Conservation (phyloP, 1,140 invertebrate genomes). For the Holcopasites calliopsidis region DNA sequence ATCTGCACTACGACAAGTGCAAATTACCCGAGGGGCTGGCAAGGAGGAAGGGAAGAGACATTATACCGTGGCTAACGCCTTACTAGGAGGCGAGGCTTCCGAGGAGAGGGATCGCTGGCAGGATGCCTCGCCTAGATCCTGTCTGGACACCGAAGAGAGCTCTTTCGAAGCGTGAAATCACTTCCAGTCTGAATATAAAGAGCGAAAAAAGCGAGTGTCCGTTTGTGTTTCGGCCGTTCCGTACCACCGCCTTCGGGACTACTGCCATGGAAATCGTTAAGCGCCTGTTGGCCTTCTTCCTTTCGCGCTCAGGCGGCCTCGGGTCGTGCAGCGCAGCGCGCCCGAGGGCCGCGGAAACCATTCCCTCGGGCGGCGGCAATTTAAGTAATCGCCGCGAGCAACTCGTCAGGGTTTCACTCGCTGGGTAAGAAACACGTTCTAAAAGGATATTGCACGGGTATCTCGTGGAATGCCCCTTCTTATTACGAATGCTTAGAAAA, state of each 20-base stretch:
- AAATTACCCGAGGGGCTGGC: neutral
- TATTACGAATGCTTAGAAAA: conserved; percentile 7
- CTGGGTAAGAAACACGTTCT: too few species aligned
- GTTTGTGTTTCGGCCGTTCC: conserved; percentile 64
- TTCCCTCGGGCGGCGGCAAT: neutral
- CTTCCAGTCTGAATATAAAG: conserved; percentile 71
- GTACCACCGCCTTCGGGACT: conserved; percentile 58
- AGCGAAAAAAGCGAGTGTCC: conserved; percentile 61
- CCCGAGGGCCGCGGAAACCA: neutral
- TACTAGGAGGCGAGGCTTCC: conserved; percentile 11
- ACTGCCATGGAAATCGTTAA: conserved; percentile 39
- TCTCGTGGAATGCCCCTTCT: neutral
- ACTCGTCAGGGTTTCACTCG: too few species aligned
- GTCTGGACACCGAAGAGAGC: conserved; percentile 67
- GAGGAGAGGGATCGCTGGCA: conserved; percentile 48
- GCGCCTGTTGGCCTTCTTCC: conserved; percentile 53
- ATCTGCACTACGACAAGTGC: neutral
- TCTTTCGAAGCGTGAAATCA: conserved; percentile 77
- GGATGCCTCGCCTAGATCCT: conserved; percentile 78
- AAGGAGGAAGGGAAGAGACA: neutral
- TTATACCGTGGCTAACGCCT: conserved; percentile 11
- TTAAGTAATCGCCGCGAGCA: neutral
- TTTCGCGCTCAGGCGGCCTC: conserved; percentile 24
- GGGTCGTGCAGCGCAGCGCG: neutral
- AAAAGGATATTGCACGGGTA: neutral